These are phyloP conservation scores for Diarsia dahlii DNA, from an alignment of 2,888 invertebrate genomes.

Conservation along the genomic window DNA sequence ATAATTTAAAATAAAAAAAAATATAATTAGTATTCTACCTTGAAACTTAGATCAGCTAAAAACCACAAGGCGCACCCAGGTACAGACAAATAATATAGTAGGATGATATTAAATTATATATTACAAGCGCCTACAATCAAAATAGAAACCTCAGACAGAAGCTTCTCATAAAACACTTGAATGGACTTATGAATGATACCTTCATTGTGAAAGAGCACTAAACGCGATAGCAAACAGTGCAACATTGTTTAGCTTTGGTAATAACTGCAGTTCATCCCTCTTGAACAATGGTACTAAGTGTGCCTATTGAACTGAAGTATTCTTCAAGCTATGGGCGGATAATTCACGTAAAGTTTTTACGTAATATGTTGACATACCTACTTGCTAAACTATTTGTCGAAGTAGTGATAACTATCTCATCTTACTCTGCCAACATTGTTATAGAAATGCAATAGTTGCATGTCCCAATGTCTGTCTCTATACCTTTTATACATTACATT, in stretches of 20 bases:
- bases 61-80: constrained; percentile 32
- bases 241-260: constrained; percentile 51
- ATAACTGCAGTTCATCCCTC: constrained; percentile 23
- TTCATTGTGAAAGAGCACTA: constrained; percentile 52
- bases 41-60: constrained; percentile 7
- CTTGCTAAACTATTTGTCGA: constrained; percentile 41
- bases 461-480: not conserved
- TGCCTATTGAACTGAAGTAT: constrained; percentile 11
- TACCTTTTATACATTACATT: constrained; percentile 2
- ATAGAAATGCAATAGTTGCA: constrained; percentile 32
- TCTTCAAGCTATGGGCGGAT: not conserved
- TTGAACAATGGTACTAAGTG: constrained; percentile 8
- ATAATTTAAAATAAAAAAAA: constrained; percentile 8
- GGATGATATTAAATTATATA: constrained; percentile 44
- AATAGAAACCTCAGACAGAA: constrained; percentile 46
- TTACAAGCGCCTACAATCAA: constrained; percentile 36
- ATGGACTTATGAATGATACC: constrained; percentile 36
- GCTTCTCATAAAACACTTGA: constrained; percentile 39
- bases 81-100: constrained; percentile 19
- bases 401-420: constrained; percentile 38
- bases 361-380: constrained; percentile 19
- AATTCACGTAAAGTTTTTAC: constrained; percentile 10
- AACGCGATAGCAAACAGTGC: constrained; percentile 32
- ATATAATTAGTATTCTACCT: constrained; percentile 32
- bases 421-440: constrained; percentile 32